phyloP scores from a whole-genome alignment of 2,888 invertebrate genomes.

The Spisula solida region DNA sequence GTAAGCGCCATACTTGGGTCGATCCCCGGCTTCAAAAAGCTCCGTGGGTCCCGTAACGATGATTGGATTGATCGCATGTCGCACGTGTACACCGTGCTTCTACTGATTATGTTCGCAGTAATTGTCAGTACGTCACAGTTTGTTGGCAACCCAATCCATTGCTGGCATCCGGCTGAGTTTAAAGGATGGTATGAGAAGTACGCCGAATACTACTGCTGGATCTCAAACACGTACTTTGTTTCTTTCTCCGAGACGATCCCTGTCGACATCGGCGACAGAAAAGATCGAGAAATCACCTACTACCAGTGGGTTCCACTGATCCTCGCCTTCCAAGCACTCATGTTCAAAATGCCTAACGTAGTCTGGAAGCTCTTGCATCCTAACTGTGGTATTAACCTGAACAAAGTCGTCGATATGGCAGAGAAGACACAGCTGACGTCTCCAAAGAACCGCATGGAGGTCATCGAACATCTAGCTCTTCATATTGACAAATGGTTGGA shows the following conservation, averaged over 20 bases:
- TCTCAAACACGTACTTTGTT: slow-evolving; percentile 81
- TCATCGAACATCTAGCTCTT: slow-evolving; percentile 76
- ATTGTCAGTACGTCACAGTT: slow-evolving; percentile 81
- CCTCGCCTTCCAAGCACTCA: slow-evolving; percentile 78
- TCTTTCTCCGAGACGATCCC: slow-evolving; percentile 78
- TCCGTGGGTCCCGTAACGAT: slow-evolving; percentile 80
- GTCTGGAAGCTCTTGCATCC: slow-evolving; percentile 77
- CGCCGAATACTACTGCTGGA: slow-evolving; percentile 81
- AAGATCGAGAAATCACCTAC: slow-evolving; percentile 79
- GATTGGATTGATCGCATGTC: slow-evolving; percentile 83
- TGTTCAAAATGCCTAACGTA: slow-evolving; percentile 80
- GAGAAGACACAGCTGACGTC: slow-evolving; percentile 79
- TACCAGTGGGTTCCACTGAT: slow-evolving; percentile 82
- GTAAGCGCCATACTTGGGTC: slow-evolving; percentile 77
- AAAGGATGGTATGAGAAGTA: slow-evolving; percentile 79
- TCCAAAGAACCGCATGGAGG: slow-evolving; percentile 77
- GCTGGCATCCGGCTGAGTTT: slow-evolving; percentile 82
- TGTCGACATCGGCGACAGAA: slow-evolving; percentile 70
- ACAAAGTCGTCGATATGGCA: slow-evolving; percentile 80
- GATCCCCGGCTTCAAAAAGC: slow-evolving; percentile 78
- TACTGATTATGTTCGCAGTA: slow-evolving; percentile 82
- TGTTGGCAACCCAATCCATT: slow-evolving; percentile 82
- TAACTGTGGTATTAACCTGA: slow-evolving; percentile 80
- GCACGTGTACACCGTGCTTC: slow-evolving; percentile 80
- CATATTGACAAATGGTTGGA: slow-evolving; percentile 82